These are phyloP conservation scores for Cephus pygmeus DNA, from an alignment of 2,888 invertebrate genomes.

Conservation along the genomic window DNA sequence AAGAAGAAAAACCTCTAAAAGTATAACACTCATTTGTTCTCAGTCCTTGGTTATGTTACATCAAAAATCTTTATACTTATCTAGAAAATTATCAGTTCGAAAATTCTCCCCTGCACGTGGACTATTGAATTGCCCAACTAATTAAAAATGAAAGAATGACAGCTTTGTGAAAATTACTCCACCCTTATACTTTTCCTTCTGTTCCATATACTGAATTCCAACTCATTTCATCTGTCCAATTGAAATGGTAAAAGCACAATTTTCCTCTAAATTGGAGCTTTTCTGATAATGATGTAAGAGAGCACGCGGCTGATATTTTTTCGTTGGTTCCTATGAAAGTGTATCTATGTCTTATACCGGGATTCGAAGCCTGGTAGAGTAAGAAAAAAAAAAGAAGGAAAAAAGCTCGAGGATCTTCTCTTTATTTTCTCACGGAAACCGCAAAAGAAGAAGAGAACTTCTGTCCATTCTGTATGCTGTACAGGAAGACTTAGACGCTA, in stretches of 20 bases:
- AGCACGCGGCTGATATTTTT: background rate
- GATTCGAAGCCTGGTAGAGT: background rate
- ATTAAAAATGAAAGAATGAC: too few relatives aligned
- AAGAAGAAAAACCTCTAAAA: background rate
- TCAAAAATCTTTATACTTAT: background rate
- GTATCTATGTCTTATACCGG: background rate
- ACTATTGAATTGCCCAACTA: background rate
- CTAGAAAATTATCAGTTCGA: background rate
- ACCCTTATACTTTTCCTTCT: background rate
- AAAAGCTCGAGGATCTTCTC: background rate
- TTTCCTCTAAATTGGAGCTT: background rate
- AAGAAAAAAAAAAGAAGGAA: background rate
- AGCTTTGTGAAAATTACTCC: background rate
- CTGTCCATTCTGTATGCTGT: background rate
- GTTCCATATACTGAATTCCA: background rate
- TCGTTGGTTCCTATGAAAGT: background rate
- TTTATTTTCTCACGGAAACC: background rate
- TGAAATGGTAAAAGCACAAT: background rate
- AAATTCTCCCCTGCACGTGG: background rate
- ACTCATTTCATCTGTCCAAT: background rate
- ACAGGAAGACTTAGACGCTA: background rate
- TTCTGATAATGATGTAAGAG: background rate
- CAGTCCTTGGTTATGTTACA: background rate
- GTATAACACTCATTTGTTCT: background rate
- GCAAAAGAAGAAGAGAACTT: background rate